phyloP scores from a whole-genome alignment of 1,140 invertebrate species.

The Hydropsyche tenuis region DNA sequence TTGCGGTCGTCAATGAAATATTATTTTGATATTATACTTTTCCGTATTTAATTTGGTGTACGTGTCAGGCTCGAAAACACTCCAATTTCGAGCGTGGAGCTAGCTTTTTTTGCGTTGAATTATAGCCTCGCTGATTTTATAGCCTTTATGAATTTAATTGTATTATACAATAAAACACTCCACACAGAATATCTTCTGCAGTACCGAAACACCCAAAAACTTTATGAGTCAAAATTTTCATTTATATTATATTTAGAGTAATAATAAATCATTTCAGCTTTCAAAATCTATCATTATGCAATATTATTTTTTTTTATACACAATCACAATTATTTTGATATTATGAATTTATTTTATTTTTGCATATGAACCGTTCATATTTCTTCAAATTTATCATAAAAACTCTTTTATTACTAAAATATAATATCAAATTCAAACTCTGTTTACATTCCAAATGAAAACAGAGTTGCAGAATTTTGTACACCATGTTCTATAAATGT shows the following conservation, averaged over 20 bases:
- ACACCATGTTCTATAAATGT: slow-evolving; percentile 18
- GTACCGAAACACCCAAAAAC: not conserved
- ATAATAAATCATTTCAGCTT: no score
- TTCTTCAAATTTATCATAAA: no score
- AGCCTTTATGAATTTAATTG: slow-evolving; percentile 32
- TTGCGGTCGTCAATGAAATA: not conserved
- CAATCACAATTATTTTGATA: no score
- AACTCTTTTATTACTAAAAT: no score
- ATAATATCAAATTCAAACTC: no score
- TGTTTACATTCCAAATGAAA: no score
- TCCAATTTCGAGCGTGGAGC: slow-evolving; percentile 1
- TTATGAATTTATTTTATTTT: no score
- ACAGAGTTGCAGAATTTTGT: not conserved
- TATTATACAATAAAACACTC: slow-evolving; percentile 27
- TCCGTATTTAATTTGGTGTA: not conserved
- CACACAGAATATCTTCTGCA: slow-evolving; percentile 5
- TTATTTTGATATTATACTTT: not conserved
- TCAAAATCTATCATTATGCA: no score
- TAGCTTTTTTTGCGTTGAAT: slow-evolving; percentile 4
- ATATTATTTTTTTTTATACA: no score
- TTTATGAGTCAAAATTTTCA: no score
- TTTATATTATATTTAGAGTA: no score
- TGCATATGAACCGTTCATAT: no score
- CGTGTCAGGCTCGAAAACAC: not conserved
- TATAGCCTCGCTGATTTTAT: slow-evolving; percentile 26